Base-by-base conservation (phyloP, 2,797 vertebrate genomes). In the Orestias chungarensis region DNA sequence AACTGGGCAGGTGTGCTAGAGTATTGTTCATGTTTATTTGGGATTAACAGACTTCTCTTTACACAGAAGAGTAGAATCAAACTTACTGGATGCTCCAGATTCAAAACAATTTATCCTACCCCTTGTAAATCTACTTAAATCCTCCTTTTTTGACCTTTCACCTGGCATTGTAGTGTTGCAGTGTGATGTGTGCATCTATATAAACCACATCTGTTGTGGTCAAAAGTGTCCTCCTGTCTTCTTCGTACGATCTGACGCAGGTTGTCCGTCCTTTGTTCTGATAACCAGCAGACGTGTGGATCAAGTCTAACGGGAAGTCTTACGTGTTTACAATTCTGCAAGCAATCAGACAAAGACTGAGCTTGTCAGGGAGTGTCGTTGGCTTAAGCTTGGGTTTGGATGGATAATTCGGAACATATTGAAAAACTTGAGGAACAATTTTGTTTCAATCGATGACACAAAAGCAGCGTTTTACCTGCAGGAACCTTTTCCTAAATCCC, bases 111-210 rank as follows among this genome's bases (percentile, higher is more conserved):
- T 73, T 65, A 74, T 42, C 66, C 44, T 59, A 31, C 17, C 43
- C 64, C 82, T 82, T 80, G 78, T 25, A 87, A 87, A 55, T 55
- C 54, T 31, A 31, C 74, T 85, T 33, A 82, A 93, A 93, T 93
- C 90, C 89, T 84, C 79, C 78, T 88, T 74, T 70, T 47, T 79
- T 76, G 66, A 78, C 66, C 78, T 87, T 80, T 92, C 92, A 93
- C 93, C 91, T 77, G n/a, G 29, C 57, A 66, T 29, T 64, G 64
- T 49, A 31, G 47, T 71, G 66, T n/a, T 46, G 3, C 14, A 0
- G 0, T 57, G 29, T 18, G 18, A 47, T 35, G 40, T 70, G 55
- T 65, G 25, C 74, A 31, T 64, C 20, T 68, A 17, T 52, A 27
- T 35, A 27, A 70, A 64, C 70, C 71, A 69, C 76, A 82, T 89